Conservation (phyloP, 2,888 invertebrate species). For the Tenthredo scrophulariae region DNA sequence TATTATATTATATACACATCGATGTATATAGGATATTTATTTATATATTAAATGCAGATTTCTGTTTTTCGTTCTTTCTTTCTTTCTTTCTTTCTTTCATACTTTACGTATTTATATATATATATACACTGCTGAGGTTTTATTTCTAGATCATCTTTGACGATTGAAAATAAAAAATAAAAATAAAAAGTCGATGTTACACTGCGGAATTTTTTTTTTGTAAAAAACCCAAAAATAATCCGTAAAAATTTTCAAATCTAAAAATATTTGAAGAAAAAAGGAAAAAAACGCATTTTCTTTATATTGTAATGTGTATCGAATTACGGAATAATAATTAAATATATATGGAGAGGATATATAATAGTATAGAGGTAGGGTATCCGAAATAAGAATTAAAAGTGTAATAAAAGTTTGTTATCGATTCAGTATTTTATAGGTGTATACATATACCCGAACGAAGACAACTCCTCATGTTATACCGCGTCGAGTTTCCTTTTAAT, state of each 20-base stretch:
- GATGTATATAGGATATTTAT: neutral
- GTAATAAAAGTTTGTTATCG: neutral
- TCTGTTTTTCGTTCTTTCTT: too few relatives aligned
- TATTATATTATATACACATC: neutral
- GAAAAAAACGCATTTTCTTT: too few relatives aligned
- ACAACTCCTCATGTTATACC: neutral
- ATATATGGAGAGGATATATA: neutral
- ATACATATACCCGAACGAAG: neutral
- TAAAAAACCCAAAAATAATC: neutral
- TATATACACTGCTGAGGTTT: neutral
- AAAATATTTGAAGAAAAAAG: too few relatives aligned
- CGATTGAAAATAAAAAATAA: neutral
- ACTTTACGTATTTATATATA: neutral
- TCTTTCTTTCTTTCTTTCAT: neutral
- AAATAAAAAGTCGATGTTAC: neutral
- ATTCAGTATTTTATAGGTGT: neutral
- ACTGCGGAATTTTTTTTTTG: too few relatives aligned
- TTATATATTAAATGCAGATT: neutral
- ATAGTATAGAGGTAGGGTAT: neutral
- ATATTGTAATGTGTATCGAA: neutral
- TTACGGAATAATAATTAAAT: neutral
- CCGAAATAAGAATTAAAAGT: neutral
- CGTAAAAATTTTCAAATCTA: neutral
- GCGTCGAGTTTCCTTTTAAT: constrained; percentile 51
- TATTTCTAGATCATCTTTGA: neutral